Base-by-base conservation (phyloP, 2,113 vertebrate species). In the Cranoglanis bouderius region DNA sequence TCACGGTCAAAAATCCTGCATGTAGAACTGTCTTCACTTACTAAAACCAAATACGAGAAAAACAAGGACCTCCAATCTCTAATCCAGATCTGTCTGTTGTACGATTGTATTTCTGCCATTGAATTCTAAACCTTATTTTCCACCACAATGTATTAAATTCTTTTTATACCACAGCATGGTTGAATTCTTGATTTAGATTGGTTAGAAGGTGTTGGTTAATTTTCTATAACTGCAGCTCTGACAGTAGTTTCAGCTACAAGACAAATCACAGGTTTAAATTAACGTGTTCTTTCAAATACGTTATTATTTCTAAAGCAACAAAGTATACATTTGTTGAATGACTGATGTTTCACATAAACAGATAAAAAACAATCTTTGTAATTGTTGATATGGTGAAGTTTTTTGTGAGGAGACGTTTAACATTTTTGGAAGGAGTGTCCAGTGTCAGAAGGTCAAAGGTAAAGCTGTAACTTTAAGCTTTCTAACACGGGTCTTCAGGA, bases 1-100 rank as follows among this genome's bases (percentile, higher is more conserved):
- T 82, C 86, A 82, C 87, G 77, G 21, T 7, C 46, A 78, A 78
- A 43, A 49, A 78, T 75, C 38, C 38, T 43, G 72, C 72, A 51
- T 35, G 16, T 21, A 21, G 18, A 35, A 35, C 4, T n/a, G n/a
- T 2, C 16, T 32, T 81, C 7, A n/a, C 6, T 51, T 9, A 81
- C 51, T 81, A 32, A 81, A 81, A 55, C 2, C 77, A 80, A 53
- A 32, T 3, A 82, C 1, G 10, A 18, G 2, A 24, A 83, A 43
- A 43, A 13, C 82, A 61, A 40, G 5, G 38, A 40, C 19, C 18
- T 55, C 81, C 59, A 0, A 46, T 21, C 38, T 72, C 16, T 21
- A 21, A 72, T 38, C 67, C 35, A 72, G 67, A 72, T 40, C 38
- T 26, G 1, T 46, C 26, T 75, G 12, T 7, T 49, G 13, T 49